Evolutionary conservation across 2,888 invertebrate species (phyloP), one percentile per base, ranked within the genome.

Genomic region (Cataglyphis rosenhaueri): DNA sequence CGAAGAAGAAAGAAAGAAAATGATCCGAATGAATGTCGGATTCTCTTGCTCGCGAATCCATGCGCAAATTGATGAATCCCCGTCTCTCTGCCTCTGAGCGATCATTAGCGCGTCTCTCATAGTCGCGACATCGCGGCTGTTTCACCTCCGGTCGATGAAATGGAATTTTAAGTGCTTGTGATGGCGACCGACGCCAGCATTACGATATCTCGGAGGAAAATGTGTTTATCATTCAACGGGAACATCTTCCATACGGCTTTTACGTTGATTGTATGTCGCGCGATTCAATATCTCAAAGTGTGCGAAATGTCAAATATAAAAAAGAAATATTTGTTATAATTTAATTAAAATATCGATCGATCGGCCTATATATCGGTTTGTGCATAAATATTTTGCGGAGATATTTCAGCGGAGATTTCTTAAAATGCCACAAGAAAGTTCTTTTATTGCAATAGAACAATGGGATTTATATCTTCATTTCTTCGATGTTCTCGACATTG

Each of bases 1-100:
- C 57, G 62, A 74, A 62, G 48, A 55, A 9, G 73, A 44, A 52
- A 55, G 78, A 52, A 59, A 57, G 55, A 21, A 73, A 48, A 76
- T 32, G 32, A 44, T 78, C 73, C 82, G 78, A 62, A 70, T 71
- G 85, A 84, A 68, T 84, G 62, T 57, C 18, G 29, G 41, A 57
- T 68, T 70, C 75, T 61, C 74, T 76, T 85, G 88, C 81, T 89
- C 89, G 87, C 70, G 87, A 85, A 87, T 86, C 89, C 88, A 85
- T 88, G 86, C 52, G 85, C 88, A 92, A 91, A 91, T 92, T 91
- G 92, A 92, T 92, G 90, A 92, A 89, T 85, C 87, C 61, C 88
- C 88, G 86, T 91, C 86, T 86, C 89, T 86, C 84, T 88, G 85
- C 88, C 89, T 87, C 65, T 83, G 82, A 86, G 85, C 88, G 85